Conservation (phyloP, 2,113 vertebrate genomes). For the Tragulus kanchil region DNA sequence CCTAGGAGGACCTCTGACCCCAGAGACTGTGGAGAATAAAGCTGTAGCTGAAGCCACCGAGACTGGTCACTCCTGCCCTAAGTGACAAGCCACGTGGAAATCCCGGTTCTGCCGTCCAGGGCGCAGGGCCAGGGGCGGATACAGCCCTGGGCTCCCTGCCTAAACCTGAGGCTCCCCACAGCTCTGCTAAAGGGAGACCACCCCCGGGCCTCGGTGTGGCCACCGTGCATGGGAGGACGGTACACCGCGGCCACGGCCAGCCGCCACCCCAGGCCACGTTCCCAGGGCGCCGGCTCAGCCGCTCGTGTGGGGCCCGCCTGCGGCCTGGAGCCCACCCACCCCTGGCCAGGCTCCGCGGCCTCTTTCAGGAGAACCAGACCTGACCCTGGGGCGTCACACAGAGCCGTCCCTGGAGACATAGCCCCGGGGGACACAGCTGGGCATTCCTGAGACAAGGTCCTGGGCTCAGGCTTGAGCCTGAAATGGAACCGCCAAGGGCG, state of each 20-base stretch:
- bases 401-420: not conserved
- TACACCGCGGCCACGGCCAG: accelerated
- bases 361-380: too few relatives aligned
- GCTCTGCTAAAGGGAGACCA: not conserved
- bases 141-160: not conserved
- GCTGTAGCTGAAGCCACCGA: accelerated
- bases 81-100: accelerated
- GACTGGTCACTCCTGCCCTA: accelerated
- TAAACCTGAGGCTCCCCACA: accelerated
- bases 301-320: accelerated
- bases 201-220: accelerated
- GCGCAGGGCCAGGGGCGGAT: accelerated
- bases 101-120: accelerated
- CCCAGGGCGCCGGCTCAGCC: not conserved
- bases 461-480: too few relatives aligned
- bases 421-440: not conserved
- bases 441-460: accelerated
- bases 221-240: accelerated
- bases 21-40: accelerated
- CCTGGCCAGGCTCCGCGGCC: too few relatives aligned
- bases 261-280: accelerated
- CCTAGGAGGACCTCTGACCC: not conserved
- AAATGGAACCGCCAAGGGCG: accelerated
- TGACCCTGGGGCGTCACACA: not conserved
- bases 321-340: too few relatives aligned